A percentile compares a stretch with the other conserved stretches of the same genome.
Conservation (phyloP, 1,140 invertebrate species). For the Coptotermes formosanus region DNA sequence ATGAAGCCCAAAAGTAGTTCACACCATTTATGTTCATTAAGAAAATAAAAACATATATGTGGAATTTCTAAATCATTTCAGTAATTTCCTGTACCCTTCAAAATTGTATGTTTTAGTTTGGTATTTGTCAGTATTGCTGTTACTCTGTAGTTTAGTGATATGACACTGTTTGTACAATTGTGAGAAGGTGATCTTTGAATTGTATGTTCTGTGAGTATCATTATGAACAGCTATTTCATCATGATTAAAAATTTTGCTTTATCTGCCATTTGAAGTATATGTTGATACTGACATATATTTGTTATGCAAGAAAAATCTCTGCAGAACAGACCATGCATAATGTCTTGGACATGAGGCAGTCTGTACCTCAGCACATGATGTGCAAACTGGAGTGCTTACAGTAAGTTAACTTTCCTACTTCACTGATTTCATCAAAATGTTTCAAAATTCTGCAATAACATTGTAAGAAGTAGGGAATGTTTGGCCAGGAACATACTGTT, state of each 20-base stretch:
- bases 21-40: constrained; percentile 7
- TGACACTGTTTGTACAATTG: neutral
- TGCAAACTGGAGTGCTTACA: constrained; percentile 14
- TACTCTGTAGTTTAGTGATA: neutral
- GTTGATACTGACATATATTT: neutral
- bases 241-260: neutral
- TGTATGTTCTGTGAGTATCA: constrained; percentile 10
- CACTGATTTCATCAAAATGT: neutral
- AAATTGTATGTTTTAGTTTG: neutral
- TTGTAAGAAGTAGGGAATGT: constrained; percentile 8
- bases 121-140: neutral
- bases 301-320: too few species aligned
- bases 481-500: neutral
- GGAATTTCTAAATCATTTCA: constrained; percentile 14
- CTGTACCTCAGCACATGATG: constrained; percentile 24
- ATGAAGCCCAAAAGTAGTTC: neutral
- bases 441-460: neutral
- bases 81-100: neutral
- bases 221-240: neutral
- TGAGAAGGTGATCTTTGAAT: neutral
- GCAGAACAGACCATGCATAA: too few species aligned
- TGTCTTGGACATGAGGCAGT: neutral
- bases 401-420: constrained; percentile 22
- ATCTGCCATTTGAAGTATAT: neutral
- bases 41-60: constrained; percentile 13